phyloP scores from a whole-genome alignment of 1,140 invertebrate species.

The Drosophila sechellia region DNA sequence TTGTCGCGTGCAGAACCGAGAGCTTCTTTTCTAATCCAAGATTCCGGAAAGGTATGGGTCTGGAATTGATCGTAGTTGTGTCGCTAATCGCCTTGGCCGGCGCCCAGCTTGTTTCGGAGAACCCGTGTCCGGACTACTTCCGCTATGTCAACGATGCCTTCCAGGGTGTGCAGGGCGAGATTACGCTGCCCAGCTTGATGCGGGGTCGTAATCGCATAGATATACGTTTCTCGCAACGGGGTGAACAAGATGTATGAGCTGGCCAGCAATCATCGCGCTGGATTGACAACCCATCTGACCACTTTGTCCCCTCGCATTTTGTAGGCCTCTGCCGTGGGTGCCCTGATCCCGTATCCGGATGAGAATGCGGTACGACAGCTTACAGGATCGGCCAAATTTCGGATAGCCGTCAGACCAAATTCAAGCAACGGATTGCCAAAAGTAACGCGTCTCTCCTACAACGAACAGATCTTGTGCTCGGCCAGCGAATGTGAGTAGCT shows the following conservation, averaged over 20 bases:
- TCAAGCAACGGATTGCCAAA: slow-evolving; percentile 33
- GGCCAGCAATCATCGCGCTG: background rate
- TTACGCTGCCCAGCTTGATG: slow-evolving; percentile 40
- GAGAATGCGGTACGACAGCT: slow-evolving; percentile 1
- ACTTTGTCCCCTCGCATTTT: slow-evolving; percentile 10
- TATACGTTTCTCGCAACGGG: slow-evolving; percentile 55
- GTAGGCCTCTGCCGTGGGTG: slow-evolving; percentile 42
- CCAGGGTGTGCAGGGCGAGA: slow-evolving; percentile 37
- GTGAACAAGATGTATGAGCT: slow-evolving; percentile 34
- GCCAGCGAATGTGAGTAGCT: slow-evolving; percentile 56
- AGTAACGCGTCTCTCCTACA: slow-evolving; percentile 36
- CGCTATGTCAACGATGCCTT: slow-evolving; percentile 43
- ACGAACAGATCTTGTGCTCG: slow-evolving; percentile 37
- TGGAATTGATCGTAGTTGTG: slow-evolving; percentile 7
- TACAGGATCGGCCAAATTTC: slow-evolving; percentile 27
- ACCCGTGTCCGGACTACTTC: slow-evolving; percentile 46
- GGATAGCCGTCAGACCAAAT: slow-evolving; percentile 33
- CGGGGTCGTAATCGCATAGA: slow-evolving; percentile 58
- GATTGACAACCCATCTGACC: slow-evolving; percentile 12
- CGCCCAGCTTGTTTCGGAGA: slow-evolving; percentile 49
- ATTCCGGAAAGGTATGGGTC: slow-evolving; percentile 31
- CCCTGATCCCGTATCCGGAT: slow-evolving; percentile 56
- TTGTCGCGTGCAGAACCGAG: slow-evolving; percentile 36
- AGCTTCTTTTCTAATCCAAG: background rate
- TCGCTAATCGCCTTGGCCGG: slow-evolving; percentile 11